Base-by-base conservation (phyloP, 2,113 vertebrate species). In the Charadrius vociferus region DNA sequence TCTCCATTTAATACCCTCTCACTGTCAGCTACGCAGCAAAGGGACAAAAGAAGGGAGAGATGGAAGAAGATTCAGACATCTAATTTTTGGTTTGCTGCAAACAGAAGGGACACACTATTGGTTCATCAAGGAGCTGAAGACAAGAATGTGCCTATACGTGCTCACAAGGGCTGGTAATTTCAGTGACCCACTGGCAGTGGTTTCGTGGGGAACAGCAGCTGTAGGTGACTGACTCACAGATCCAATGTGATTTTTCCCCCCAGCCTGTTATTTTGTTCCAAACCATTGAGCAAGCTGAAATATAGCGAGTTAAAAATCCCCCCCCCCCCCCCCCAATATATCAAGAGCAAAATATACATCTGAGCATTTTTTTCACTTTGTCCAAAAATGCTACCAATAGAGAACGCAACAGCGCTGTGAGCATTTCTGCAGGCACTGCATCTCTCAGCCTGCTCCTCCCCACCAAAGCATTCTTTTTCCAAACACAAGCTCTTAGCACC, bases 101-200 rank as follows among this genome's bases (percentile, higher is more conserved):
- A 92, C 12, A 96, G 72, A 29, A 74, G 90, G 88, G 86, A 90
- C 81, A 93, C 30, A 65, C 30, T 5, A 14, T 91, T 90, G 91
- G 94, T 83, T 95, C 84, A 59, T 88, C 66, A 63, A 59, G 88
- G 96, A 97, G 67, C 86, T 73, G 88, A 95, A 88, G 93, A 90
- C 82, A 90, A 90, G 95, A 93, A 81, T 55, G 56, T 41, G 92
- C 90, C 94, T 88, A 78, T 61, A 93, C n/a, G 49, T 56, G 91
- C 93, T 97, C 93, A 36, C 81, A 17, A 21, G 95, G 89, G 93
- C 14, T 67, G 90, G 80, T 62, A 55, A 92, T 96, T 88, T 89
- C 80, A 85, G 92, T n/a, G 95, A 96, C 72, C 79, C 88, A 47
- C 62, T 90, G 90, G 83, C 73, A 95, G 77, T 66, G 79, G 93